Evolutionary conservation across 2,888 invertebrate species (phyloP).

Genomic region (Marasmarcha lunaedactyla): DNA sequence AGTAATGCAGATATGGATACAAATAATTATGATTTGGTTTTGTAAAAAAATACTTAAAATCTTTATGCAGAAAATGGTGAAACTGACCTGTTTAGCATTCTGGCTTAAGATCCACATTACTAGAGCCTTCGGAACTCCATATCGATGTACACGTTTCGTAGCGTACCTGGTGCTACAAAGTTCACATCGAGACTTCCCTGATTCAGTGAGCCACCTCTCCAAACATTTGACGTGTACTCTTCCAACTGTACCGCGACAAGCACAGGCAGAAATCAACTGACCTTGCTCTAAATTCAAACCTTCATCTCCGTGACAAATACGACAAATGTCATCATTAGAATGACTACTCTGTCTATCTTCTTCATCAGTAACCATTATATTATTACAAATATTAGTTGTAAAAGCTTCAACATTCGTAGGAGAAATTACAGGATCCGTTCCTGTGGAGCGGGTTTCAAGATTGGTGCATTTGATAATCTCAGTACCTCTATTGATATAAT

Average conservation of each 20-base stretch:
- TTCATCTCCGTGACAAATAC: slow-evolving; percentile 58
- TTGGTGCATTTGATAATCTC: too few species aligned
- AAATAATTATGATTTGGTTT: too few species aligned
- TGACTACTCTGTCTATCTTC: slow-evolving; percentile 33
- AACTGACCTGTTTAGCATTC: slow-evolving; percentile 55
- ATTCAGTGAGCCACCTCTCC: slow-evolving; percentile 82
- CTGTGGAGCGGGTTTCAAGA: not conserved
- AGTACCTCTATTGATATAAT: too few species aligned
- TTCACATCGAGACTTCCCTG: slow-evolving; percentile 78
- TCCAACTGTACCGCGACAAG: slow-evolving; percentile 75
- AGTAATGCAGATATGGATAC: too few species aligned
- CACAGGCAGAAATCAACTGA: slow-evolving; percentile 51
- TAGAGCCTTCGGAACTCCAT: slow-evolving; percentile 66
- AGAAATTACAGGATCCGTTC: not conserved
- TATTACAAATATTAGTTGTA: not conserved
- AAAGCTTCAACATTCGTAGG: not conserved
- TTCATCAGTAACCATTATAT: slow-evolving; percentile 14
- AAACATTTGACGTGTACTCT: slow-evolving; percentile 79
- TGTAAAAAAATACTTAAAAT: too few species aligned
- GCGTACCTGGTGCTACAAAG: slow-evolving; percentile 77
- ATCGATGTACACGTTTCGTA: slow-evolving; percentile 74
- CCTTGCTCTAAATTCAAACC: slow-evolving; percentile 37
- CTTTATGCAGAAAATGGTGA: too few species aligned
- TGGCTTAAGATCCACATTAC: slow-evolving; percentile 72
- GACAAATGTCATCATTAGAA: slow-evolving; percentile 52